These are phyloP conservation scores for Taenaris catops DNA, from an alignment of 2,888 invertebrate species.

Conservation along the genomic window DNA sequence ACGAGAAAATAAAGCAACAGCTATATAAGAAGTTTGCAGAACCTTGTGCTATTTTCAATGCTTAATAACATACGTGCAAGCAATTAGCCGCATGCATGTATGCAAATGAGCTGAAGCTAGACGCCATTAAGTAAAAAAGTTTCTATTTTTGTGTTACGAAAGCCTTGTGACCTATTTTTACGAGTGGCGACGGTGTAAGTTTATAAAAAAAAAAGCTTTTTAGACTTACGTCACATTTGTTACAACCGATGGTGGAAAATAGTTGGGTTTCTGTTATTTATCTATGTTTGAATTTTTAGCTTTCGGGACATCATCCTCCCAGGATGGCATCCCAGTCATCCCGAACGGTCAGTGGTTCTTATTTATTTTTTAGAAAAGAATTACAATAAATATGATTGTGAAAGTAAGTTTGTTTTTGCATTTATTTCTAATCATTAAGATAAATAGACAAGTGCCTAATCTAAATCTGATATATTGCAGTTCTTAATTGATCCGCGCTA, in stretches of 20 bases:
- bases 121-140: conserved; percentile 3
- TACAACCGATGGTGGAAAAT: background rate
- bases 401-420: no score
- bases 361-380: no score
- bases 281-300: conserved; percentile 16
- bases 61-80: conserved; percentile 5
- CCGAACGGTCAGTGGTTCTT: conserved; percentile 51
- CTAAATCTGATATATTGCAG: no score
- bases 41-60: conserved; percentile 1
- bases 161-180: conserved; percentile 10
- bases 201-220: conserved; percentile 1
- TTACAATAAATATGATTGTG: no score
- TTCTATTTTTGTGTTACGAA: conserved; percentile 5
- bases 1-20: no score
- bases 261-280: background rate
- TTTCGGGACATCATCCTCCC: conserved; percentile 24
- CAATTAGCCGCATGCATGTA: conserved; percentile 10
- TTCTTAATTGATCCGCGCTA: no score
- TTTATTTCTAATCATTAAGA: no score
- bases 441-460: no score
- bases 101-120: conserved; percentile 5
- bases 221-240: background rate
- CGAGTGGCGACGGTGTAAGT: background rate
- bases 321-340: conserved; percentile 43
- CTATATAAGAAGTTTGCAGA: no score